Evolutionary conservation across 1,140 invertebrate species (phyloP), one percentile per base, ranked within the genome.

Genomic region (Drosophila obscura): DNA sequence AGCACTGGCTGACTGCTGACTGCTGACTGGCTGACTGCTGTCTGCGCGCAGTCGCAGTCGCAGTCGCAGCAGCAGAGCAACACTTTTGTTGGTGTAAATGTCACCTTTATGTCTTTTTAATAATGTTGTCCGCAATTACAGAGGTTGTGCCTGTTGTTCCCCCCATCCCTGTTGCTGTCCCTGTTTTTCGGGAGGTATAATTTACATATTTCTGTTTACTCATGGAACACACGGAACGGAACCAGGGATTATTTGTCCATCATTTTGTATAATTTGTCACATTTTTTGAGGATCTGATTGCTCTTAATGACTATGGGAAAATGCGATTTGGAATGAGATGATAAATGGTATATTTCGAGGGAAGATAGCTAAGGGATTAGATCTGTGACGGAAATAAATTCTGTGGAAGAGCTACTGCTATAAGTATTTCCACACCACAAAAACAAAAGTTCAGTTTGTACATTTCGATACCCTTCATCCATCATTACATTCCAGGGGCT

Each of bases 61-160:
- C 22, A 51, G n/a, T 1, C 26, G 26, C 62, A 43, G 26, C 35
- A 35, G 66, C 24, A 35, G 19, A 66, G 46, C 43, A 71, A 63
- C 39, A 15, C 50, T 50, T 65, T 58, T 49, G 43, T 60, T 62
- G 51, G 46, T 73, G 62, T 63, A 68, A 83, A 76, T 84, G 62
- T 80, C 58, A 82, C 59, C 62, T 79, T 87, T 79, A 79, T 87
- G 83, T 63, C 58, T 88, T 88, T 87, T 87, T 88, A 88, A 87
- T 88, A 82, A 82, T 88, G 72, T 88, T 79, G 83, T 77, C 11
- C 35, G 35, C 35, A 39, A 73, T 68, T 67, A 73, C 58, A 45
- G 15, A 26, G 28, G 24, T 43, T 24, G 48, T 19, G 16, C 31
- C 5, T 15, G 28, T 24, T 41, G 26, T 28, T 24, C 22, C 15